Percentiles rank a stretch among this genome's conserved stretches.
Conservation (phyloP, 2,888 invertebrate species). For the Shargacucullia verbasci region DNA sequence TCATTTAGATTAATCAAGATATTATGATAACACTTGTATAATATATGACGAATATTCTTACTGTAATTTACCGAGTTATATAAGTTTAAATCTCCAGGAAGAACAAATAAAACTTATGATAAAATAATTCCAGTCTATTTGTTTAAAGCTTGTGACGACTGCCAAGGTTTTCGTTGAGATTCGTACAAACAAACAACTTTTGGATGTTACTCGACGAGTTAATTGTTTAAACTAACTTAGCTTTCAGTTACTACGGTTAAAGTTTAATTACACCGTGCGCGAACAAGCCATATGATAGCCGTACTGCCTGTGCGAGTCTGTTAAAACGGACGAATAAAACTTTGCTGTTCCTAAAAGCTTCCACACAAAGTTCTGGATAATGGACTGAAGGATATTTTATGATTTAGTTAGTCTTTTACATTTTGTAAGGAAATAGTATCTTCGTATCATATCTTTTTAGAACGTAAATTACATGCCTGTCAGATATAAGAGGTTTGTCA, state of each 20-base stretch:
- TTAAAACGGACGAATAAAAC: conserved; percentile 45
- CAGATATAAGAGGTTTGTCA: too few species aligned
- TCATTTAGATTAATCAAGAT: conserved; percentile 28
- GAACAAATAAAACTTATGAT: conserved; percentile 26
- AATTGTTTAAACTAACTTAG: conserved; percentile 54
- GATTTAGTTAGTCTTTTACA: not conserved
- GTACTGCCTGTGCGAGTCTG: conserved; percentile 24
- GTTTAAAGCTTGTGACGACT: conserved; percentile 17
- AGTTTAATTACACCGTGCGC: conserved; percentile 45
- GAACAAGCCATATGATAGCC: conserved; percentile 36
- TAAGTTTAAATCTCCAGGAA: conserved; percentile 27
- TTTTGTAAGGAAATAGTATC: too few species aligned
- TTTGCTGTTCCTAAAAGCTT: conserved; percentile 44
- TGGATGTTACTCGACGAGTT: conserved; percentile 21
- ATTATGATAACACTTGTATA: conserved; percentile 12
- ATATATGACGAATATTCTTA: not conserved
- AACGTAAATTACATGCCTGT: too few species aligned
- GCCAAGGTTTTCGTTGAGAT: conserved; percentile 18
- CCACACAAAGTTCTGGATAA: conserved; percentile 13
- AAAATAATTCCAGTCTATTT: conserved; percentile 9
- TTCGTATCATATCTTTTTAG: too few species aligned
- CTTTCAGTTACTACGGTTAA: conserved; percentile 35
- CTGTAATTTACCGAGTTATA: conserved; percentile 18
- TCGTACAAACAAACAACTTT: conserved; percentile 24
- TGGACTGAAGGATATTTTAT: conserved; percentile 6